A percentile compares a stretch with the other conserved stretches of the same genome.
These are phyloP conservation scores for Narcine bancroftii DNA, from an alignment of 2,113 vertebrate species.

Conservation along the genomic window DNA sequence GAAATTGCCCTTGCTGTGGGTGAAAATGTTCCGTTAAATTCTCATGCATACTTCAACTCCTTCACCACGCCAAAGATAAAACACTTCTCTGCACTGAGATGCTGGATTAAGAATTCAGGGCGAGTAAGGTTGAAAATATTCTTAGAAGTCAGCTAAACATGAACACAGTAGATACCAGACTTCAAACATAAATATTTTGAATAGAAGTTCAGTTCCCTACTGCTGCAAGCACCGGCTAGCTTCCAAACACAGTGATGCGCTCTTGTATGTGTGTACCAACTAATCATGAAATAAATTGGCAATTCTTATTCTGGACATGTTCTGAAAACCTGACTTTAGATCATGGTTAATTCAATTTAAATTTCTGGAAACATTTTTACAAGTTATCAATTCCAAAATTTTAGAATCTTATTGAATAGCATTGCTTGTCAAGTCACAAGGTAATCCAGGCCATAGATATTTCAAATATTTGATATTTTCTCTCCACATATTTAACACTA, in stretches of 20 bases:
- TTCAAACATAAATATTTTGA: slow-evolving; percentile 8
- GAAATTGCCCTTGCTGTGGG: background rate
- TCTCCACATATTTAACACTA: background rate
- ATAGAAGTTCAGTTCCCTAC: background rate
- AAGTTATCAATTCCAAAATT: background rate
- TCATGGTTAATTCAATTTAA: background rate
- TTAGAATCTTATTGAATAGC: background rate
- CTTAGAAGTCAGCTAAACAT: background rate
- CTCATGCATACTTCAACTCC: background rate
- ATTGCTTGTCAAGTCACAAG: background rate
- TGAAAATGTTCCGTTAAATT: background rate
- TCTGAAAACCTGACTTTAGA: background rate
- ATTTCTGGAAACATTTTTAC: background rate
- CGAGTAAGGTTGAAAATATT: background rate
- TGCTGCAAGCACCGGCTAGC: background rate
- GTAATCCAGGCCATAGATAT: background rate
- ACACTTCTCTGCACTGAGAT: background rate
- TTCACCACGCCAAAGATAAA: background rate
- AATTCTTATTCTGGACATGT: background rate
- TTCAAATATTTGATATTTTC: background rate
- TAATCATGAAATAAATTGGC: background rate
- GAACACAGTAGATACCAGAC: background rate
- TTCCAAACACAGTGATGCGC: background rate
- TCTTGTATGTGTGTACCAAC: background rate
- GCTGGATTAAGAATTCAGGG: background rate